Evolutionary conservation across 2,113 vertebrate genomes (phyloP).

Genomic region (Bettongia penicillata): DNA sequence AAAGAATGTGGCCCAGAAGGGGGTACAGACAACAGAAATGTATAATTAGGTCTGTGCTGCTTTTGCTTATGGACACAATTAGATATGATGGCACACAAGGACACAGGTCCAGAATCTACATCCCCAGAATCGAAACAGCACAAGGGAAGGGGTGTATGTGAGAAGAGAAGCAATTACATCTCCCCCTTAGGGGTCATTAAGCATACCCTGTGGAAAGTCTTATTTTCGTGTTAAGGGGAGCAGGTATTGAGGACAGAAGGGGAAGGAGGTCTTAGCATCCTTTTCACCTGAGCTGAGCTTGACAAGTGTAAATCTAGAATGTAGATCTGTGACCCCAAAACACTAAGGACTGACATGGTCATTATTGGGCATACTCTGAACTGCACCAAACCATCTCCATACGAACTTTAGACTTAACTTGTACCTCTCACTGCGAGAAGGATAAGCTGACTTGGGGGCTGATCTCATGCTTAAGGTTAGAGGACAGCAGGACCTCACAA

Average conservation of each 20-base stretch:
- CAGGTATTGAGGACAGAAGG: background rate
- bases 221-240: background rate
- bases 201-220: background rate
- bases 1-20: no score
- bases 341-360: background rate
- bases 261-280: background rate
- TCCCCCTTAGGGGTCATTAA: no score
- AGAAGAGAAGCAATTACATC: background rate
- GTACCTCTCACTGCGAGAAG: background rate
- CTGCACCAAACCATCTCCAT: background rate
- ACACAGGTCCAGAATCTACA: no score
- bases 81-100: no score
- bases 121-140: no score
- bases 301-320: background rate
- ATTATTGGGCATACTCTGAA: background rate
- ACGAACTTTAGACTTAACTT: background rate
- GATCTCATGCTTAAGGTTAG: background rate
- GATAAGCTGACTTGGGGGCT: background rate
- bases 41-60: no score
- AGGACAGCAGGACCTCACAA: background rate
- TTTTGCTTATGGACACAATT: no score
- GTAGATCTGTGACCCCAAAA: background rate
- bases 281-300: background rate
- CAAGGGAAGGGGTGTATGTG: no score
- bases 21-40: no score